Percentiles rank a stretch among this genome's conserved stretches.
Evolutionary conservation across 64 coral and sea anemone genomes (phyloP).

Genomic region (Actinia equina): DNA sequence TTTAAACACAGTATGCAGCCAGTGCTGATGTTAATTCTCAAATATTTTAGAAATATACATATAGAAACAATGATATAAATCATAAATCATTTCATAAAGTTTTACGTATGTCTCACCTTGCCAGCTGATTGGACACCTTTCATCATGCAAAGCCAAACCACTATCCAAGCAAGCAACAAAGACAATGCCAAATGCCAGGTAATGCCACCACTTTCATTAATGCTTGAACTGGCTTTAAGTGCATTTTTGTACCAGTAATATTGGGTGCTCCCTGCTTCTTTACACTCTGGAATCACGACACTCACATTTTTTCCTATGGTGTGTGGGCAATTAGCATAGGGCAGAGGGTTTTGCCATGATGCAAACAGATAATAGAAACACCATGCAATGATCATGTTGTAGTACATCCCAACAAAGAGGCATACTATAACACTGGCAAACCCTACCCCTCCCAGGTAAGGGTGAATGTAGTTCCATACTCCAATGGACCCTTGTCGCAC

Average conservation of each 20-base stretch:
- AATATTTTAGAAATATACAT: too few relatives aligned
- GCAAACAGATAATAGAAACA: constrained; percentile 96
- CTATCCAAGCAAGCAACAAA: constrained; percentile 75
- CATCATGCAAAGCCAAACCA: constrained; percentile 94
- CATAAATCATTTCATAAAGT: neutral
- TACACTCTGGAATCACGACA: constrained; percentile 33
- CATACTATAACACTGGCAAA: constrained; percentile 83
- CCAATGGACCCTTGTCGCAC: constrained; percentile 87
- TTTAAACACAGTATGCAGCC: too few relatives aligned
- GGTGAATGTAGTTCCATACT: constrained; percentile 95
- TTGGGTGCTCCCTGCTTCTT: constrained; percentile 58
- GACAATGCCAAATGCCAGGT: constrained; percentile 77
- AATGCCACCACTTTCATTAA: constrained; percentile 75
- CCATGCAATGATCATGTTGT: constrained; percentile 99
- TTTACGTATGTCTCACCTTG: constrained; percentile 51
- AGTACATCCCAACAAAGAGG: constrained; percentile 84
- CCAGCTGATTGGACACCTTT: constrained; percentile 89
- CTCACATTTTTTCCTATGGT: constrained; percentile 32
- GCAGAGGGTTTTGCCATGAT: constrained; percentile 70
- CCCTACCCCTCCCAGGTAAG: constrained; percentile 91
- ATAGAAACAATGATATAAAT: too few relatives aligned
- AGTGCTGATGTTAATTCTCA: too few relatives aligned
- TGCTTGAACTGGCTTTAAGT: constrained; percentile 28
- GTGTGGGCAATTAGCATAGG: constrained; percentile 52
- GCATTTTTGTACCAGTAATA: constrained; percentile 91